These are phyloP conservation scores for Phyllotreta cruciferae DNA, from an alignment of 2,888 invertebrate species.

Conservation along the genomic window DNA sequence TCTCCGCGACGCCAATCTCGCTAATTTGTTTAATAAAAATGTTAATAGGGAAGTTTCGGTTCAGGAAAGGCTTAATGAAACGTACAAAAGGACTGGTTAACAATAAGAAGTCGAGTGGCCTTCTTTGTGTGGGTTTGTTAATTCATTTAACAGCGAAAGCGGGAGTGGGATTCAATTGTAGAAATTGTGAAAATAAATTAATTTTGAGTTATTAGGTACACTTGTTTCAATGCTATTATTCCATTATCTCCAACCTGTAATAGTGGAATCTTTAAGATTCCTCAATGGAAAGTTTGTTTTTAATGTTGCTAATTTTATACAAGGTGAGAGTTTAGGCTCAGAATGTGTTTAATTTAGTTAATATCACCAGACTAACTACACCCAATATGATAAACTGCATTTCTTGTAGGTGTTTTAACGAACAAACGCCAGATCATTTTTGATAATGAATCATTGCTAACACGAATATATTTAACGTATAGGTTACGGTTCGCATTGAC, in stretches of 20 bases:
- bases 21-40: conserved; percentile 11
- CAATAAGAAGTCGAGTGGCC: conserved; percentile 8
- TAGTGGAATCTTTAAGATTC: too few species aligned
- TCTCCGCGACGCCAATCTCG: background rate
- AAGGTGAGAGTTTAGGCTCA: too few species aligned
- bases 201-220: background rate
- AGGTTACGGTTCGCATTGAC: background rate
- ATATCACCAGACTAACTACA: too few species aligned
- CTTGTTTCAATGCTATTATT: background rate
- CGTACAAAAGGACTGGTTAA: conserved; percentile 20
- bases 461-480: too few species aligned
- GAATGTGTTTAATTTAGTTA: too few species aligned
- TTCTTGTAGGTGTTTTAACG: too few species aligned
- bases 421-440: too few species aligned
- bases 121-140: conserved; percentile 16
- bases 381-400: too few species aligned
- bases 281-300: too few species aligned
- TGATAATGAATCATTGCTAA: too few species aligned
- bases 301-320: too few species aligned
- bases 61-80: background rate
- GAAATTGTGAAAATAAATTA: background rate
- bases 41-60: conserved; percentile 24
- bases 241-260: too few species aligned
- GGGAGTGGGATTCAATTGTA: conserved; percentile 13
- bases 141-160: conserved; percentile 10